A percentile compares a stretch with the other conserved stretches of the same genome.
phyloP scores from a whole-genome alignment of 1,140 invertebrate genomes.

The Anoplophora glabripennis region DNA sequence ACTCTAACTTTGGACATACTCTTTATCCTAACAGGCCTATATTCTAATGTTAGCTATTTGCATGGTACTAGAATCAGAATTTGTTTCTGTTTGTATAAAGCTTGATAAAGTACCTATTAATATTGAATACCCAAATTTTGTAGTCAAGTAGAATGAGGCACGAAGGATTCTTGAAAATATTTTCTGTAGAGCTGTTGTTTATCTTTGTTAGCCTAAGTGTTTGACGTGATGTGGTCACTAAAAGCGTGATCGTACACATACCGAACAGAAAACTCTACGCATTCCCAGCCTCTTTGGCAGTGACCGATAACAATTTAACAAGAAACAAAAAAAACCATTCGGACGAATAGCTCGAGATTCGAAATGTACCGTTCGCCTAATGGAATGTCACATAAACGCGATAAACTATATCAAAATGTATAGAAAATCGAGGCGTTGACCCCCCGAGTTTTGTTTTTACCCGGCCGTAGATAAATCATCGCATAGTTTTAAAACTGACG shows the following conservation, averaged over 20 bases:
- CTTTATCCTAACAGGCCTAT: too few relatives aligned
- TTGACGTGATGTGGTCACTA: not conserved
- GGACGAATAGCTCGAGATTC: not conserved
- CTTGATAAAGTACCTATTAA: too few relatives aligned
- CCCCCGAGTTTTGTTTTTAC: not conserved
- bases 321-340: constrained; percentile 16
- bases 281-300: constrained; percentile 5
- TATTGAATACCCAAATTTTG: too few relatives aligned
- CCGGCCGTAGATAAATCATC: constrained; percentile 9
- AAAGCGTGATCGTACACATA: not conserved
- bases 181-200: too few relatives aligned
- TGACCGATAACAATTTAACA: constrained; percentile 14
- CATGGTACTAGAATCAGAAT: too few relatives aligned
- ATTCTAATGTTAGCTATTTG: too few relatives aligned
- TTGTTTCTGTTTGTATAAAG: too few relatives aligned
- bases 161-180: too few relatives aligned
- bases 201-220: not conserved
- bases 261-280: not conserved
- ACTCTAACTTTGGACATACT: too few relatives aligned
- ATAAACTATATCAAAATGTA: constrained; percentile 26
- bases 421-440: constrained; percentile 12
- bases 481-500: not conserved
- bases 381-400: constrained; percentile 19
- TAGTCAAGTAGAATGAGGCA: too few relatives aligned
- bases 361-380: constrained; percentile 18